Conservation (phyloP, 2,888 invertebrate species). For the Scelioninae gen. 1 region DNA sequence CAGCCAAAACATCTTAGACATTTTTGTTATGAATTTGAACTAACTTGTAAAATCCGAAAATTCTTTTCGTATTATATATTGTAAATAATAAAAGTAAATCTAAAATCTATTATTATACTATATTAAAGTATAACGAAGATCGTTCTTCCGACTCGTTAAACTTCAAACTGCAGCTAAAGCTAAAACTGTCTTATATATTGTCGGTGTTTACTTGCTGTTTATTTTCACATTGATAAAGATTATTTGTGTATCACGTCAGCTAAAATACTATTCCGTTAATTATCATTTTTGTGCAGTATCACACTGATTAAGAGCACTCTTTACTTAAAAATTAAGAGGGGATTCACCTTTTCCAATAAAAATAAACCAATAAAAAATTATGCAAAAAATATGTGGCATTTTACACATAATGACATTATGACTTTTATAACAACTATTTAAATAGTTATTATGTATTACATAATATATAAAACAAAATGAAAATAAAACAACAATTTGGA, state of each 20-base stretch:
- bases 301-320: constrained; percentile 62
- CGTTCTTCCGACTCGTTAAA: constrained; percentile 55
- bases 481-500: too few relatives aligned
- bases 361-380: too few relatives aligned
- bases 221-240: constrained; percentile 68
- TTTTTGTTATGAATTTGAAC: constrained; percentile 9
- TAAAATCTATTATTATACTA: constrained; percentile 30
- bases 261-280: constrained; percentile 53
- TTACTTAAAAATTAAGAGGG: too few relatives aligned
- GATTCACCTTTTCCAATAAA: too few relatives aligned
- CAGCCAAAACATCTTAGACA: constrained; percentile 56
- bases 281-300: constrained; percentile 61
- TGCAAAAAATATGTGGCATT: too few relatives aligned
- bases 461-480: too few relatives aligned
- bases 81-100: neutral
- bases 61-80: too few relatives aligned
- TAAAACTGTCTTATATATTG: constrained; percentile 65
- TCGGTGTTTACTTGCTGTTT: constrained; percentile 47
- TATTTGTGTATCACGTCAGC: constrained; percentile 56
- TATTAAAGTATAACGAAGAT: constrained; percentile 55
- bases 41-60: too few relatives aligned
- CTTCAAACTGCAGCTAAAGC: constrained; percentile 60
- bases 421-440: too few relatives aligned
- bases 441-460: too few relatives aligned
- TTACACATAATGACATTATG: too few relatives aligned